Evolutionary conservation across 2,113 vertebrate species (phyloP).

Genomic region (Isurus oxyrinchus): DNA sequence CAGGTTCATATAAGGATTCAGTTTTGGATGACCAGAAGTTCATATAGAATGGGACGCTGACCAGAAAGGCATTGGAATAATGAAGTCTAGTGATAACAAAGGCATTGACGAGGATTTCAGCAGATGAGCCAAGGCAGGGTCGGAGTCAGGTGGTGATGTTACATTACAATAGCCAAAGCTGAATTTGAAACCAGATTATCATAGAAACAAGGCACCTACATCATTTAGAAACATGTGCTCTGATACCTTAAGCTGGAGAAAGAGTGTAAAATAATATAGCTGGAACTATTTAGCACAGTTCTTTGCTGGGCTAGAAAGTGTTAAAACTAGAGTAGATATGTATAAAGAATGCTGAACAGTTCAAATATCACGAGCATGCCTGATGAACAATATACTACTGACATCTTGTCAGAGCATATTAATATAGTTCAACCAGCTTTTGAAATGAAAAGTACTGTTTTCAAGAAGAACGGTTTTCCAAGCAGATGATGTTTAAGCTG

Average conservation of each 20-base stretch:
- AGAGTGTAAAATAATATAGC: not conserved
- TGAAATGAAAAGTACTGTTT: not conserved
- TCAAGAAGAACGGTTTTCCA: not conserved
- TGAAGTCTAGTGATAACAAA: not conserved
- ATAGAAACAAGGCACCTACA: not conserved
- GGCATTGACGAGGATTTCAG: not conserved
- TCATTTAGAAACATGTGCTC: not conserved
- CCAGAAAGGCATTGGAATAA: not conserved
- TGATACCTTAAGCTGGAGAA: not conserved
- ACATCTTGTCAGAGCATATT: not conserved
- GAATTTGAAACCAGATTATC: not conserved
- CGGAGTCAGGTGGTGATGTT: not conserved
- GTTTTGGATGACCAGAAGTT: not conserved
- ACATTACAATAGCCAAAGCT: not conserved
- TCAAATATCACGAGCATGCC: not conserved
- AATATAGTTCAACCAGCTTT: not conserved
- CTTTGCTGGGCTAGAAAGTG: not conserved
- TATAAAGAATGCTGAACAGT: not conserved
- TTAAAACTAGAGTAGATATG: not conserved
- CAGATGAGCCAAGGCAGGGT: not conserved
- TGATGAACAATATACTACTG: not conserved
- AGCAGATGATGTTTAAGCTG: not conserved
- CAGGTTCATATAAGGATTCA: not conserved
- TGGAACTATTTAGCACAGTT: not conserved
- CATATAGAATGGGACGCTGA: not conserved